Base-by-base conservation (phyloP, 1,140 invertebrate genomes). In the Zaprionus kolodkinae region DNA sequence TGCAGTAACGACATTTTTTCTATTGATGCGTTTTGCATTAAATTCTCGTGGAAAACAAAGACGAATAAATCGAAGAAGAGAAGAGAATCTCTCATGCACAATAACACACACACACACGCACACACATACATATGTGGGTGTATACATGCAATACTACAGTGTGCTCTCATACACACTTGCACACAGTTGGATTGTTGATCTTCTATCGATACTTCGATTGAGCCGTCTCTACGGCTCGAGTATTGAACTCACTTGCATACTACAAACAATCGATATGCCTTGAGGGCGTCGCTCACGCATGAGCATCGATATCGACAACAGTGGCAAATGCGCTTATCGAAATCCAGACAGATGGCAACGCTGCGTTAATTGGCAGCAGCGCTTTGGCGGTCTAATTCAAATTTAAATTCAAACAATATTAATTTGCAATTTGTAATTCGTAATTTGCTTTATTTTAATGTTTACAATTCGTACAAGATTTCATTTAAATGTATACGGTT, bases 61-160 rank as follows among this genome's bases (percentile, higher is more conserved):
- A 33, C 59, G 40, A 56, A 12, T 45, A 43, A 21, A 21, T 21
- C 21, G 21, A 21, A 21, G 65, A 62, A 70, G 52, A 63, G 72
- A 33, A 74, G 72, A 74, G 72, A 74, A 63, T 70, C 72, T 74
- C 43, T 43, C 66, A 40, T 56, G 21, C 25, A 70, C 72, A 74
- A 70, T 52, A 74, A 74, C 59, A 70, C 66, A 48, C 36, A 43
- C 30, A 45, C 52, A 43, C 61, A 21, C 59, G 63, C 66, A 48
- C 36, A 43, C 30, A 45, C 52, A 43, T 52, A 21, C 38, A 52
- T 45, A 45, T 15, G 35, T 15, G 33, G 17, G 21, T 38, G 25
- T 48, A 60, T 59, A 56, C 45, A 64, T 54, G 9, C 52, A n/a
- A n/a, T n/a, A 33, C 52, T 55, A 15, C 21, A 21, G 21, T 21